Base-by-base conservation (phyloP, 2,797 vertebrate genomes). In the Gymnoscopelus microlampas region DNA sequence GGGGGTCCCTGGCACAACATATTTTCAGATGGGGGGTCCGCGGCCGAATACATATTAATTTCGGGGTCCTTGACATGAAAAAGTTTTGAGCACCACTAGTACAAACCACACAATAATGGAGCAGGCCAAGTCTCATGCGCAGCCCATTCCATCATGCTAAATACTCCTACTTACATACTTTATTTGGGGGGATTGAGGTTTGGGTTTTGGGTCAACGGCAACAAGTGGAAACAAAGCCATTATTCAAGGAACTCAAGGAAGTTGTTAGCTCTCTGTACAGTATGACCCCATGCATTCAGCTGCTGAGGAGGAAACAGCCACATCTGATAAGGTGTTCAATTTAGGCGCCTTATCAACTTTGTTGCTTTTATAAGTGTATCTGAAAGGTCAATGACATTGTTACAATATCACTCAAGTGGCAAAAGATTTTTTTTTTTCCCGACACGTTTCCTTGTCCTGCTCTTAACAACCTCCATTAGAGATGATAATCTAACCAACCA, bases 291-390 rank as follows among this genome's bases (percentile, higher is more conserved):
- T 2, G 66, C 10, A 15, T 74, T 63, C 64, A 54, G 26, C 63
- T 12, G 8, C 54, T 56, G 24, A 68, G 53, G 9, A 54, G 54
- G 61, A 60, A 68, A 53, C 19, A 5, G 49, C 49, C 29, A 68
- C 57, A 48, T 78, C 77, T 4, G 73, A 86, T 86, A 84, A 87
- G 68, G 53, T 4, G 24, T 35, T 74, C 66, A 63, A 73, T 77
- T 81, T 71, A 29, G 67, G 14, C 53, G 32, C 56, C 62, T 85
- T 85, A 81, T 88, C 82, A 59, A 47, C 78, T 44, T 13, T 0
- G 5, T 49, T 60, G 64, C 76, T 87, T 87, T 83, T 74, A 73
- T 44, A 74, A 80, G 71, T 77, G 56, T 60, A 60, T 58, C 80
- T 68, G 61, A 71, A 84, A 83, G 76, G 81, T 85, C 81, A 84